Percentiles rank a stretch among this genome's conserved stretches.
phyloP scores from a whole-genome alignment of 2,113 vertebrate species.

The Sciurus niger region DNA sequence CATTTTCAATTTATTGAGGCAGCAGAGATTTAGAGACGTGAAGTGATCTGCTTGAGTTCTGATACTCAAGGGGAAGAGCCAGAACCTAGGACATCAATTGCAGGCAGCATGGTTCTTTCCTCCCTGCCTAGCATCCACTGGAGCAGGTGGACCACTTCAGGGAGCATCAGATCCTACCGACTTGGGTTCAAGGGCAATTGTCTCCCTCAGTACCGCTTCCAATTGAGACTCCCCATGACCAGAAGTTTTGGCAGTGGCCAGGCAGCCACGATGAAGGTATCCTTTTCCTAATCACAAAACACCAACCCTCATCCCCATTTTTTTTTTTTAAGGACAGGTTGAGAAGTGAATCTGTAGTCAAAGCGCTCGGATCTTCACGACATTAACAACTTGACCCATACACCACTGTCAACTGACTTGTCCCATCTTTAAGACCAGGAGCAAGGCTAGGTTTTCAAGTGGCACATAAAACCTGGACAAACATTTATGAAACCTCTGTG shows the following conservation, averaged over 20 bases:
- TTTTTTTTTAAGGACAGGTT: background rate
- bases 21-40: background rate
- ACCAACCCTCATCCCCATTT: background rate
- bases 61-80: background rate
- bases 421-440: background rate
- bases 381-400: background rate
- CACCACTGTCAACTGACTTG: background rate
- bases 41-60: background rate
- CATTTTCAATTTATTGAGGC: background rate
- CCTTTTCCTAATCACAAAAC: background rate
- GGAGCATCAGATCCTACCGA: background rate
- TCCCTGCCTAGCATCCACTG: fast-evolving
- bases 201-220: background rate
- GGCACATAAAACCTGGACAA: background rate
- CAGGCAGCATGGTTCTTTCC: background rate
- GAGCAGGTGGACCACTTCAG: fast-evolving
- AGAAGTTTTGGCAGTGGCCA: background rate
- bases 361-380: background rate
- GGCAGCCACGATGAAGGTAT: fast-evolving
- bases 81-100: background rate
- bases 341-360: background rate
- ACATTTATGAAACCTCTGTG: fast-evolving
- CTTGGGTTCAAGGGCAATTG: fast-evolving
- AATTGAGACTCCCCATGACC: background rate
- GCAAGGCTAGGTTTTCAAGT: background rate